Percentiles rank a stretch among this genome's conserved stretches.
Evolutionary conservation across 2,888 invertebrate species (phyloP).

Genomic region (Phlogophora meticulosa): DNA sequence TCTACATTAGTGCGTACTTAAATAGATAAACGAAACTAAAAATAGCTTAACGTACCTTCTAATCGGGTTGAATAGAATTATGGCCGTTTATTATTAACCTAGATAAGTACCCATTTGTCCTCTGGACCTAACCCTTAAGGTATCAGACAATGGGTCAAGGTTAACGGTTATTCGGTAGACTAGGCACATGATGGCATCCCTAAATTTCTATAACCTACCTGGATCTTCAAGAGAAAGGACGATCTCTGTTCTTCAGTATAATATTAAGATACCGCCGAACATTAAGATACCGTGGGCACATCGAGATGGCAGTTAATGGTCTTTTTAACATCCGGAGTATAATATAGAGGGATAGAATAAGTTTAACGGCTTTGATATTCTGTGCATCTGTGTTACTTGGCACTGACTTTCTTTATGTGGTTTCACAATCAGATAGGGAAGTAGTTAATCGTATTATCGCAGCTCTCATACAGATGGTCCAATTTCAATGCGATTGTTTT

Average conservation of each 20-base stretch:
- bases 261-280: not conserved
- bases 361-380: too few species aligned
- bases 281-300: conserved; percentile 13
- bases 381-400: too few species aligned
- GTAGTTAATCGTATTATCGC: too few species aligned
- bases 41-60: not conserved
- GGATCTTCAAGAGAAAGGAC: conserved; percentile 2
- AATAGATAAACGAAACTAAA: conserved; percentile 1
- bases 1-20: not conserved
- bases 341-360: too few species aligned
- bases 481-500: too few species aligned
- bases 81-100: conserved; percentile 6
- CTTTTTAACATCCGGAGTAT: conserved; percentile 15
- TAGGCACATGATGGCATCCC: not conserved
- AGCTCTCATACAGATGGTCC: too few species aligned
- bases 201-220: not conserved
- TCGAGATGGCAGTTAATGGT: not conserved
- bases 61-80: conserved; percentile 1
- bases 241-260: not conserved
- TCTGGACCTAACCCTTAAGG: conserved; percentile 6
- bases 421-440: too few species aligned
- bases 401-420: too few species aligned
- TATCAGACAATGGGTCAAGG: conserved; percentile 10
- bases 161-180: conserved; percentile 22
- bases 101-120: conserved; percentile 2